Percentiles rank a stretch among this genome's conserved stretches.
These are phyloP conservation scores for Furnarius figulus DNA, from an alignment of 2,113 vertebrate genomes.

Conservation along the genomic window DNA sequence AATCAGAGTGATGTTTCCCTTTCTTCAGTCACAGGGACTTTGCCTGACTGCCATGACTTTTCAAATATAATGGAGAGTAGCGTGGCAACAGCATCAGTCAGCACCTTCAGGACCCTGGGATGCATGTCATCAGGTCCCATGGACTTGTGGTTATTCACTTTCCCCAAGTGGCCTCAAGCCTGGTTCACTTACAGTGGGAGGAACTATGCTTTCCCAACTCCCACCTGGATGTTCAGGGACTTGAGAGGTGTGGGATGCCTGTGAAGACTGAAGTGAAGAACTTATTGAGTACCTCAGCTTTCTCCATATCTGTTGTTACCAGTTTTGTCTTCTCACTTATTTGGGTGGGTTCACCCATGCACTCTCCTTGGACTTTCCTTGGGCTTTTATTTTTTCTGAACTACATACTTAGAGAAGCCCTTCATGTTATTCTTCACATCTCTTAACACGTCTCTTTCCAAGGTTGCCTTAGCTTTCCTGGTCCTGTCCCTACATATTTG, in stretches of 20 bases:
- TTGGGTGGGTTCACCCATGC: fast-evolving
- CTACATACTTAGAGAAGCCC: not conserved
- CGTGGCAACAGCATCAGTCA: not conserved
- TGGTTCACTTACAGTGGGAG: not conserved
- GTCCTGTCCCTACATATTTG: not conserved
- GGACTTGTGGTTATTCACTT: not conserved
- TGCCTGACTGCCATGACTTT: not conserved
- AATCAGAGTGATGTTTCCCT: not conserved
- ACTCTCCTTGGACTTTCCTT: not conserved
- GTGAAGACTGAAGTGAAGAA: not conserved
- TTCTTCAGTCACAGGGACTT: not conserved
- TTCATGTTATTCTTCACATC: not conserved
- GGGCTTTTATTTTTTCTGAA: not conserved
- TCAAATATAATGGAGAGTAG: no score
- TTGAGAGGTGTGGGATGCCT: not conserved
- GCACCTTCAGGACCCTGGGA: not conserved
- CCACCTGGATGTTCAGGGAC: not conserved
- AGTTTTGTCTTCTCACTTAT: not conserved
- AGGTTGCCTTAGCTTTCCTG: not conserved
- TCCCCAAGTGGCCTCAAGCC: not conserved
- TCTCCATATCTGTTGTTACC: not conserved
- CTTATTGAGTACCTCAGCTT: not conserved
- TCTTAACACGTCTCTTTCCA: not conserved
- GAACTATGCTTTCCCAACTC: fast-evolving
- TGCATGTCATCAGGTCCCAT: not conserved